phyloP scores from a whole-genome alignment of 2,888 invertebrate genomes.

The Habrosyne pyritoides region DNA sequence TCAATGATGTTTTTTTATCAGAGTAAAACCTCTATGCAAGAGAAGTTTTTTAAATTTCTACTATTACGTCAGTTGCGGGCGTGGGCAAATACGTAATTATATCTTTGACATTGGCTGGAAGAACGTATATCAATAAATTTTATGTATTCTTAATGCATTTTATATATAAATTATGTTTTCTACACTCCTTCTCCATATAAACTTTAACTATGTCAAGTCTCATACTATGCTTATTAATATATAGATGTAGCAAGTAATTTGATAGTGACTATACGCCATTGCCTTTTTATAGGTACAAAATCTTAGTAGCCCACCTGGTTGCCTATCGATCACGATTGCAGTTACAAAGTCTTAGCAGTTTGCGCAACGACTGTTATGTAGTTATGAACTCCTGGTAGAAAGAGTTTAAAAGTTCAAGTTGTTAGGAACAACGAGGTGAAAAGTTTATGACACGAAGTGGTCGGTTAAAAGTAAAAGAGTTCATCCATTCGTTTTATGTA shows the following conservation, averaged over 20 bases:
- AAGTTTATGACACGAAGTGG: neutral
- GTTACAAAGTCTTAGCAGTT: slow-evolving; percentile 1
- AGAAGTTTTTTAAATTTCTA: too few relatives aligned
- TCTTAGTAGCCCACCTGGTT: neutral
- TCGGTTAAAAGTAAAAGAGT: neutral
- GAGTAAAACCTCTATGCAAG: too few relatives aligned
- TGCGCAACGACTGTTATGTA: neutral
- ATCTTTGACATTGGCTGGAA: too few relatives aligned
- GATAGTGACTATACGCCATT: neutral
- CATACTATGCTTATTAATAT: too few relatives aligned
- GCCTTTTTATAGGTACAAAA: neutral
- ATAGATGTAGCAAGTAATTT: neutral
- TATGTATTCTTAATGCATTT: too few relatives aligned
- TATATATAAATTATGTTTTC: too few relatives aligned
- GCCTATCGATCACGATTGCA: neutral
- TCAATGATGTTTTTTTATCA: too few relatives aligned
- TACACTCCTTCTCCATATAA: too few relatives aligned
- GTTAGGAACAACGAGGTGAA: neutral
- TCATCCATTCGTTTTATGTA: neutral
- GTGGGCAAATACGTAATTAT: too few relatives aligned
- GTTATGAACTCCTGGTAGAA: neutral
- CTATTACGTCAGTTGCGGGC: too few relatives aligned
- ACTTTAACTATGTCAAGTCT: too few relatives aligned
- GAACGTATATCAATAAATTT: too few relatives aligned
- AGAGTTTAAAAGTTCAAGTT: neutral